Percentiles rank a stretch among this genome's conserved stretches.
Evolutionary conservation across 2,113 vertebrate genomes (phyloP).

Genomic region (Vimba vimba): DNA sequence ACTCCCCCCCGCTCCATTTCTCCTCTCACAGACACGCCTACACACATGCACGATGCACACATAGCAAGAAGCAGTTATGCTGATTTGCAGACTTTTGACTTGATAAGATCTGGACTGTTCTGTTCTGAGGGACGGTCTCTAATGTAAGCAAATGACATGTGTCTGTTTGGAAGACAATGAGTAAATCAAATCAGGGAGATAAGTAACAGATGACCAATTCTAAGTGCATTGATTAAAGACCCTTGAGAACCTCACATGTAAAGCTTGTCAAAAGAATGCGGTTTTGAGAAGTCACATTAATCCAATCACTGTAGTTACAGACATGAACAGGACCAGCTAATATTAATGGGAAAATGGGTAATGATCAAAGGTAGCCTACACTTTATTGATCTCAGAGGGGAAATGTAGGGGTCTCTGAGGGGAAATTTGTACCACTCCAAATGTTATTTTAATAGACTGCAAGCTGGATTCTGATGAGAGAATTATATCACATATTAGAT

Average conservation of each 20-base stretch:
- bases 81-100: slow-evolving; percentile 1
- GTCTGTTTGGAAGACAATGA: neutral
- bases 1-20: slow-evolving; percentile 31
- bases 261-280: neutral
- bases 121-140: neutral
- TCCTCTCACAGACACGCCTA: neutral
- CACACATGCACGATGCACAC: slow-evolving; percentile 17
- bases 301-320: neutral
- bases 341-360: neutral
- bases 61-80: slow-evolving; percentile 11
- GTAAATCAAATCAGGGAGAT: slow-evolving; percentile 12
- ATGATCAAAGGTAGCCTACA: neutral
- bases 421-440: neutral
- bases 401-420: neutral
- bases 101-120: neutral
- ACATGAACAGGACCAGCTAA: neutral
- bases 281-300: neutral
- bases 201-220: neutral
- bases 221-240: slow-evolving; percentile 20
- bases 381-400: neutral
- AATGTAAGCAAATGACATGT: neutral
- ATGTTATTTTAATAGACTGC: slow-evolving; percentile 21
- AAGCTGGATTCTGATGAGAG: neutral
- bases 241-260: slow-evolving; percentile 12
- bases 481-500: neutral